phyloP scores from a whole-genome alignment of 1,140 invertebrate genomes.

The Hylyphantes graminicola region DNA sequence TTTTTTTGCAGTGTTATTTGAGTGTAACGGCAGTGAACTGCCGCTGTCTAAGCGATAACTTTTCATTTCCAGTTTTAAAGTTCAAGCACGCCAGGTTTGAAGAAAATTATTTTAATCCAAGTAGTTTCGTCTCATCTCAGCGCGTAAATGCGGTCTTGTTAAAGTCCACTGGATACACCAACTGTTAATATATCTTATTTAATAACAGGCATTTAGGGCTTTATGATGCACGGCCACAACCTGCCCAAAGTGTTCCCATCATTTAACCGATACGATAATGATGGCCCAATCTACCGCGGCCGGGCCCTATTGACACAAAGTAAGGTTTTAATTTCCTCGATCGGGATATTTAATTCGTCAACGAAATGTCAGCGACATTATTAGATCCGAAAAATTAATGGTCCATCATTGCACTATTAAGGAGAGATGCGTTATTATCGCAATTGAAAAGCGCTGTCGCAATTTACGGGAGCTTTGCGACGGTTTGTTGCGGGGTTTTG shows the following conservation, averaged over 20 bases:
- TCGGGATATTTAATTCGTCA: slow-evolving; percentile 1
- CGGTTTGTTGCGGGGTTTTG: neutral
- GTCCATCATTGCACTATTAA: slow-evolving; percentile 2
- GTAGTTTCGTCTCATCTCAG: too few relatives aligned
- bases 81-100: too few relatives aligned
- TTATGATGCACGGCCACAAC: slow-evolving; percentile 3
- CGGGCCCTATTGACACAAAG: slow-evolving; percentile 26
- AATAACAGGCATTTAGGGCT: slow-evolving; percentile 15
- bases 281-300: neutral
- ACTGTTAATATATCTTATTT: slow-evolving; percentile 29
- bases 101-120: too few relatives aligned
- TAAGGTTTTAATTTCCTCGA: slow-evolving; percentile 12
- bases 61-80: too few relatives aligned
- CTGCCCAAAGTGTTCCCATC: neutral
- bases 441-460: neutral
- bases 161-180: neutral
- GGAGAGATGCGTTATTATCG: slow-evolving; percentile 14
- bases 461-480: neutral
- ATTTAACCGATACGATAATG: slow-evolving; percentile 19
- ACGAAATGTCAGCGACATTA: slow-evolving; percentile 11
- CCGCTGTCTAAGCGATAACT: too few relatives aligned
- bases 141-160: neutral
- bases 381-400: slow-evolving; percentile 27
- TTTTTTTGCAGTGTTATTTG: too few relatives aligned
- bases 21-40: too few relatives aligned